Percentiles rank a stretch among this genome's conserved stretches.
Evolutionary conservation across 2,797 vertebrate genomes (phyloP).

Genomic region (Emydoidea blandingii): DNA sequence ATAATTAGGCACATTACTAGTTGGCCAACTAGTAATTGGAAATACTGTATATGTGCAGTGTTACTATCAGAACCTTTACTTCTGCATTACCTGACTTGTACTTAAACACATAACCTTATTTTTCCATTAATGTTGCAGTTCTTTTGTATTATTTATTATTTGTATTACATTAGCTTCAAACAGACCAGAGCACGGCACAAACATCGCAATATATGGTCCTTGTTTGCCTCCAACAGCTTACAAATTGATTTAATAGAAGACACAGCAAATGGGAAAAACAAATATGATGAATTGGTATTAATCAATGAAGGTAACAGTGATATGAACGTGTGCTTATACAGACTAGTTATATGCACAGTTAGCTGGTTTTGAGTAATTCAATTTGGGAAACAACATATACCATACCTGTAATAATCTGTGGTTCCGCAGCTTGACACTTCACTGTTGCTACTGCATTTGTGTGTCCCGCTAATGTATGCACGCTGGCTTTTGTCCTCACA

Average conservation of each 20-base stretch:
- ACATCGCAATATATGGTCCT: not conserved
- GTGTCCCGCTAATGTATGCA: constrained; percentile 95
- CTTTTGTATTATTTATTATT: not conserved
- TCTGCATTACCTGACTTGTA: not conserved
- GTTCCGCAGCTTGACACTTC: constrained; percentile 94
- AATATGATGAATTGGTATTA: not conserved
- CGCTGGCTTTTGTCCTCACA: constrained; percentile 96
- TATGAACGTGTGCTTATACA: not conserved
- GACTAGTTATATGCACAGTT: not conserved
- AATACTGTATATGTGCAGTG: not conserved
- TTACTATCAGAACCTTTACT: not conserved
- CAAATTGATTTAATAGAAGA: not conserved
- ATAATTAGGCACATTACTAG: not conserved
- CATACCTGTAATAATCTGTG: constrained; percentile 96
- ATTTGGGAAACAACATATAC: not conserved
- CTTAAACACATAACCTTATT: not conserved
- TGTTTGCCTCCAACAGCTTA: not conserved
- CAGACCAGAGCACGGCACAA: not conserved
- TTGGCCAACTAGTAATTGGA: not conserved
- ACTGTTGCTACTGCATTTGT: constrained; percentile 99
- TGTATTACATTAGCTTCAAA: not conserved
- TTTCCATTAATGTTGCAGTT: not conserved
- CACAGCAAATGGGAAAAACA: not conserved
- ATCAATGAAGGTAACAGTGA: not conserved
- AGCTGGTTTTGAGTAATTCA: not conserved